Base-by-base conservation (phyloP, 2,113 vertebrate genomes). In the Antechinus stuartii region DNA sequence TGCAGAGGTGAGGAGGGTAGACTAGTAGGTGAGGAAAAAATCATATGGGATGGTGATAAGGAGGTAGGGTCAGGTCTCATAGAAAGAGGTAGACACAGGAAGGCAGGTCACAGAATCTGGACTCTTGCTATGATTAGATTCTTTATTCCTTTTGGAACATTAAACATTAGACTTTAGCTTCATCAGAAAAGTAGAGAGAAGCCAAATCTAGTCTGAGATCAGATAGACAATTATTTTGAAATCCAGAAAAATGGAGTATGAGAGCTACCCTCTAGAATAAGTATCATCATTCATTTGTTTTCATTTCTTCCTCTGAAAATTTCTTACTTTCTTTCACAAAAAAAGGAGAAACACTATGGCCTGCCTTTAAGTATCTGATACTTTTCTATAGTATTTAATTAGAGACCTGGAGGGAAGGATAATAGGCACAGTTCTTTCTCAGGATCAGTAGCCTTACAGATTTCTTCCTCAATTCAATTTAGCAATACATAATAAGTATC, bases 1-100 rank as follows among this genome's bases (percentile, higher is more conserved):
- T 99, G 99, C 98, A 99, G 99, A 99, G 99, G 99, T 99, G 98
- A 99, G 97, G 52, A 53, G 90, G 49, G 46, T 90, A 25, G 42
- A 46, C 46, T 47, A 30, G 10, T 27, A 12, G 27, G 46, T 8
- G 25, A 90, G 90, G 12, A 49, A 47, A 52, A 90, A 90, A 49
- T 42, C 47, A 52, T 0, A 49, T 25, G 24, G 46, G 90, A 10
- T 26, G 10, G 24, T 30, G 46, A 27, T 30, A 50, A 27, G 46
- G 46, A 49, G 23, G 47, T 11, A 8, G 24, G n/a, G 49, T 47
- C 10, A 12, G 9, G 14, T 90, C 10, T 49, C 9, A 26, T 50
- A 22, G 25, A 8, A 50, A 30, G 24, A 50, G 12, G 9, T 2
- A 90, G 89, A 30, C 24, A 50, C 23, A 23, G 8, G 47, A 90